phyloP scores from a whole-genome alignment of 2,113 vertebrate species.

The Plestiodon gilberti region DNA sequence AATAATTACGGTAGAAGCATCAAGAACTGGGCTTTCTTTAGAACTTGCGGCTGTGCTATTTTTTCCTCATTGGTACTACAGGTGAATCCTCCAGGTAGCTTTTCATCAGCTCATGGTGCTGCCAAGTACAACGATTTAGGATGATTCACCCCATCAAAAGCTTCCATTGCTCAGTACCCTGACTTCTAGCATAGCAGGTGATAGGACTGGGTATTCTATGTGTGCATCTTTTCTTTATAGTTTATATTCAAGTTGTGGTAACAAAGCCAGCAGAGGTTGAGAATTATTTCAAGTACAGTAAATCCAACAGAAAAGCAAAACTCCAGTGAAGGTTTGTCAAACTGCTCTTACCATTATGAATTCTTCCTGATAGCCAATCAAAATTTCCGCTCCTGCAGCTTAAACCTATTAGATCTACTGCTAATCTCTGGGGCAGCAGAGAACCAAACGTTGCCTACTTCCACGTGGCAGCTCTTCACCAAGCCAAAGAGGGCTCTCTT shows the following conservation, averaged over 20 bases:
- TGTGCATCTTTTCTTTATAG: not conserved
- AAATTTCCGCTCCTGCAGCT: too few relatives aligned
- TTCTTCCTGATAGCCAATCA: too few relatives aligned
- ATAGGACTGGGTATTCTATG: not conserved
- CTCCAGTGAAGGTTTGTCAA: not conserved
- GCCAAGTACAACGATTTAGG: not conserved
- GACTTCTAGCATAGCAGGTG: not conserved
- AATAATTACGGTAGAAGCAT: not conserved
- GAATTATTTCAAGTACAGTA: not conserved
- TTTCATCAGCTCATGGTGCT: not conserved
- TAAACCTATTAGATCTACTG: too few relatives aligned
- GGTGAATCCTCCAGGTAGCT: not conserved
- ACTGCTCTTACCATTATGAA: too few relatives aligned
- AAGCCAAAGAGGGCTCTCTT: too few relatives aligned
- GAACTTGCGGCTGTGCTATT: not conserved
- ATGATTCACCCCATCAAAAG: not conserved
- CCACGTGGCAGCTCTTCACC: too few relatives aligned
- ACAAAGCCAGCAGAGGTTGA: not conserved
- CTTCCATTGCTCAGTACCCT: too few relatives aligned
- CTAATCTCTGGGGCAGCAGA: too few relatives aligned
- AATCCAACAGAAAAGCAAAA: not conserved
- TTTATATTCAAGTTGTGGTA: not conserved
- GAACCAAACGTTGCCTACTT: too few relatives aligned
- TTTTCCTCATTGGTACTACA: not conserved
- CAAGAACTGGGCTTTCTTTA: not conserved